Conservation (phyloP, 2,113 vertebrate species). For the Typhlomys cinereus region DNA sequence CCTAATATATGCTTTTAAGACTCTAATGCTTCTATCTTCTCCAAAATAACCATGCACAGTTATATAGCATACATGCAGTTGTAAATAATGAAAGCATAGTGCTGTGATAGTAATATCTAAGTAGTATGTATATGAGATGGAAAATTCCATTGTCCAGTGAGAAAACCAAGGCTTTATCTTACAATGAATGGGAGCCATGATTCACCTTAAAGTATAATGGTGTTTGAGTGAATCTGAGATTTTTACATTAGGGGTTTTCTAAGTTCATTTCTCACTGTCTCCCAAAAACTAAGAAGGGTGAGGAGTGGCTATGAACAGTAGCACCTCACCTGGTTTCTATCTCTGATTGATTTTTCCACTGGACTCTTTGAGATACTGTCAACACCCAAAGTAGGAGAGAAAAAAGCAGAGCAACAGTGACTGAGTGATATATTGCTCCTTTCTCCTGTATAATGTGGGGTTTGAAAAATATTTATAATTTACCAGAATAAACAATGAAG, state of each 20-base stretch:
- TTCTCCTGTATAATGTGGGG: slow-evolving; percentile 30
- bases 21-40: neutral
- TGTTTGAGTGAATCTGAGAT: neutral
- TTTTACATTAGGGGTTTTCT: neutral
- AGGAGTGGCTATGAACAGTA: neutral
- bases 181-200: neutral
- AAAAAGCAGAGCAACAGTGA: neutral
- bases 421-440: slow-evolving; percentile 1
- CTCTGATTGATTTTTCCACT: neutral
- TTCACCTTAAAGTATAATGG: slow-evolving; percentile 5
- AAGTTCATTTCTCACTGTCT: neutral
- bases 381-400: neutral
- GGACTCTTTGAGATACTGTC: neutral
- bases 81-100: neutral
- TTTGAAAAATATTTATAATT: slow-evolving; percentile 60
- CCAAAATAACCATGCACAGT: neutral
- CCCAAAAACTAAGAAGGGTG: neutral
- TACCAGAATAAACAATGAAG: slow-evolving; percentile 67
- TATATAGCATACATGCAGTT: neutral
- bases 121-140: neutral
- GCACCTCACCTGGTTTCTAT: neutral
- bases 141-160: neutral
- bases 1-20: neutral
- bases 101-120: neutral
- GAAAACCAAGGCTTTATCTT: neutral